Conservation (phyloP, 2,113 vertebrate genomes). For the Herpetotheres cachinnans region DNA sequence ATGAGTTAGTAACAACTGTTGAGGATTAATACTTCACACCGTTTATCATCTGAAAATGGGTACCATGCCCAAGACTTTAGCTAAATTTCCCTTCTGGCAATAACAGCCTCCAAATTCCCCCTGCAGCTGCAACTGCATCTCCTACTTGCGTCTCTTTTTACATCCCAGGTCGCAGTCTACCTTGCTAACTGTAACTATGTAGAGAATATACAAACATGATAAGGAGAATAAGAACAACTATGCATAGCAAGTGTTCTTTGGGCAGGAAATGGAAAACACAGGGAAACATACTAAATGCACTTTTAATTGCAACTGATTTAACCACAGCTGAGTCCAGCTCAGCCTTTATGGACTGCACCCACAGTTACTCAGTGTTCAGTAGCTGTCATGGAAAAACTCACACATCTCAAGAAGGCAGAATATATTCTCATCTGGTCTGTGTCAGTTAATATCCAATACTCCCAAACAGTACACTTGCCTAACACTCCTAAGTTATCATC, state of each 20-base stretch:
- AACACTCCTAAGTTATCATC: not conserved
- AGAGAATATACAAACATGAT: not conserved
- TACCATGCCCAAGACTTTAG: not conserved
- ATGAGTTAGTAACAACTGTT: not conserved
- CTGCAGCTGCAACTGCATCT: not conserved
- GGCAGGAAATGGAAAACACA: rapidly evolving
- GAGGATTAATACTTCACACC: not conserved
- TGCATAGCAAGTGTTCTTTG: not conserved
- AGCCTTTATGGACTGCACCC: not conserved
- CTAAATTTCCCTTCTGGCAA: not conserved
- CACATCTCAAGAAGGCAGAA: not conserved
- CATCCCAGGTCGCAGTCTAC: not conserved
- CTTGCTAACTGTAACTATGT: not conserved
- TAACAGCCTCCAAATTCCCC: not conserved
- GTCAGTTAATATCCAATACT: not conserved
- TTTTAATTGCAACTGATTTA: not conserved
- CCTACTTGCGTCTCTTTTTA: not conserved
- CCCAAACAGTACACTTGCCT: not conserved
- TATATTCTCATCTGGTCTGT: not conserved
- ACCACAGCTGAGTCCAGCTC: not conserved
- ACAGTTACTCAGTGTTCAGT: not conserved
- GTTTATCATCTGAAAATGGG: not conserved
- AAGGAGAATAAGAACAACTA: not conserved
- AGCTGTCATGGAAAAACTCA: not conserved
- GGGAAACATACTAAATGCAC: not conserved